Base-by-base conservation (phyloP, 1,140 invertebrate genomes). In the Proctacanthus coquilletti region DNA sequence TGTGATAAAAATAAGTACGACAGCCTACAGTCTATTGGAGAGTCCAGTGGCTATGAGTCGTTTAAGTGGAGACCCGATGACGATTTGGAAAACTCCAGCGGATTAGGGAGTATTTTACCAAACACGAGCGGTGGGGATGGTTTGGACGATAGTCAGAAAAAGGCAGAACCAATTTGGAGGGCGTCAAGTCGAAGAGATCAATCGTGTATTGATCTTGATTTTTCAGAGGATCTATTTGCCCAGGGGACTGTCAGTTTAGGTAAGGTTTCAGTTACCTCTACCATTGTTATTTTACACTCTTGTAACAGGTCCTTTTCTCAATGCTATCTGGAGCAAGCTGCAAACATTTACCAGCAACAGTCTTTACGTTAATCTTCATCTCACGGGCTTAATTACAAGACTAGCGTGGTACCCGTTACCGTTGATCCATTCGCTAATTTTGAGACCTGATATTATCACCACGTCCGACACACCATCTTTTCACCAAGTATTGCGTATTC, bases 401-500 rank as follows among this genome's bases (percentile, higher is more conserved):
- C 64, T 98, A 23, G 81, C 86, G 3, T 74, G 80, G 29, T 91
- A 89, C 61, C 82, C 89, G 1, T 82, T 94, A 43, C 84, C 87
- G 3, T 60, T 96, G 13, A 63, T 96, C 6, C 72, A 83, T 34
- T 84, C 88, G 1, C 79, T 94, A 56, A 63, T 97, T 19, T 66
- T 96, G 9, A 87, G 88, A 53, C 76, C 86, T 42, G 80, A 78
- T 39, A 73, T 91, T 36, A 77, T 87, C 36, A 76, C 91, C 48
- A 86, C 91, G 53, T 85, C 87, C 3, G 83, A 83, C 50, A 82
- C 93, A 44, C 81, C 84, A 54, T 92, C 86, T 13, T 66, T 96
- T 35, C 81, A 84, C 62, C 86, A 92, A 71, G 86, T 91, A 48
- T 66, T 86, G 47, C 78, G 72, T 43, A 81, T 77, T 45, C 66